These are phyloP conservation scores for Drosophila punjabiensis DNA, from an alignment of 1,140 invertebrate species.

Conservation along the genomic window DNA sequence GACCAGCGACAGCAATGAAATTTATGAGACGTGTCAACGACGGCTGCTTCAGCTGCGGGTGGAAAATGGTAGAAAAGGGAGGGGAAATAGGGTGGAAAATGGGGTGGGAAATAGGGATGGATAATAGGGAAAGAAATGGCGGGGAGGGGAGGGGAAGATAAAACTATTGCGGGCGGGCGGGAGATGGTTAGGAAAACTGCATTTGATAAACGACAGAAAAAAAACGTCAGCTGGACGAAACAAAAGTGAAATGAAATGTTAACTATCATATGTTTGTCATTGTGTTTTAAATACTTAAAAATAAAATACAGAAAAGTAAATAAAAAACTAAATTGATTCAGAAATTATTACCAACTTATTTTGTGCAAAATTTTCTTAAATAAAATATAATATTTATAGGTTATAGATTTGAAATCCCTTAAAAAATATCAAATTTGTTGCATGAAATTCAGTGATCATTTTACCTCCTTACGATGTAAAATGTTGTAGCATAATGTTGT, in stretches of 20 bases:
- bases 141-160: slow-evolving; percentile 1
- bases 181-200: slow-evolving; percentile 1
- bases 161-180: slow-evolving; percentile 3
- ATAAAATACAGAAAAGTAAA: too few relatives aligned
- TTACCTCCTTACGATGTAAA: too few relatives aligned
- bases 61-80: neutral
- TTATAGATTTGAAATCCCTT: too few relatives aligned
- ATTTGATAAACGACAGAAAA: slow-evolving; percentile 35
- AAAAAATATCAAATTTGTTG: too few relatives aligned
- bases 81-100: neutral
- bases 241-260: slow-evolving; percentile 23
- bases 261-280: too few relatives aligned
- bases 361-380: too few relatives aligned
- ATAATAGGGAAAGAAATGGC: neutral
- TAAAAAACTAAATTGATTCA: too few relatives aligned
- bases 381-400: too few relatives aligned
- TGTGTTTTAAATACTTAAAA: too few relatives aligned
- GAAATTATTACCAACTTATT: too few relatives aligned
- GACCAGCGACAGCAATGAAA: slow-evolving; percentile 70
- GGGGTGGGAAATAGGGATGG: neutral
- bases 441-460: too few relatives aligned
- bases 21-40: slow-evolving; percentile 73
- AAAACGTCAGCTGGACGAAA: slow-evolving; percentile 42
- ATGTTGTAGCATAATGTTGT: too few relatives aligned
- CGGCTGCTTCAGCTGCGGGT: slow-evolving; percentile 19